Base-by-base conservation (phyloP, 2,888 invertebrate species). In the Malthinus seriepunctatus region DNA sequence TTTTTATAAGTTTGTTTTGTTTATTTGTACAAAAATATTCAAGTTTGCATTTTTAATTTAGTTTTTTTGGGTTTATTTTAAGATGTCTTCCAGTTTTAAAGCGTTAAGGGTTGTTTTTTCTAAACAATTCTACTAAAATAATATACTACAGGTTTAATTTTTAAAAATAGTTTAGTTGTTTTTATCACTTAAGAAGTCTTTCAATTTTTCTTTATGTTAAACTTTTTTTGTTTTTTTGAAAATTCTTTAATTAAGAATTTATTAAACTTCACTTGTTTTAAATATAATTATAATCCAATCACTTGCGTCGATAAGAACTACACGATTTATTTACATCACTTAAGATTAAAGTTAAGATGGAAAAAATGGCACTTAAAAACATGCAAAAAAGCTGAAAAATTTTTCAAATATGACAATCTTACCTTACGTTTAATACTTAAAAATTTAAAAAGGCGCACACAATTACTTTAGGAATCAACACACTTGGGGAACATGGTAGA, bases 401-500 rank as follows among this genome's bases (percentile, higher is more conserved):
- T 49, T 9, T 11, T 32, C 51, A 35, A 49, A 46, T 54, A 56
- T 37, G 14, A 32, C 50, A 42, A 39, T 69, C 77, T 78, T 77
- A 77, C 78, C 76, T 78, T 76, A 67, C 68, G 66, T 71, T 42
- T 69, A 62, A 63, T 70, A 73, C 76, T 76, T 76, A 76, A 76
- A 42, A 76, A 73, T 71, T 75, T 73, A 75, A 76, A 77, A 77
- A 76, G 75, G 73, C 76, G 78, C 77, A 74, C 75, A 73, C 76
- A 77, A 76, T 76, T 76, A 76, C 71, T 73, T 72, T 74, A 77
- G 78, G 77, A 78, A 77, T 77, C 77, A 78, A 77, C 77, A 78
- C 79, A 78, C 79, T 79, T 78, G 76, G 78, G 77, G 74, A 74
- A 78, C 79, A 79, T 79, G 76, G 78, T 78, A 77, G 76, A 78